Conservation (phyloP, 2,113 vertebrate genomes). For the Pollimyrus isidori region DNA sequence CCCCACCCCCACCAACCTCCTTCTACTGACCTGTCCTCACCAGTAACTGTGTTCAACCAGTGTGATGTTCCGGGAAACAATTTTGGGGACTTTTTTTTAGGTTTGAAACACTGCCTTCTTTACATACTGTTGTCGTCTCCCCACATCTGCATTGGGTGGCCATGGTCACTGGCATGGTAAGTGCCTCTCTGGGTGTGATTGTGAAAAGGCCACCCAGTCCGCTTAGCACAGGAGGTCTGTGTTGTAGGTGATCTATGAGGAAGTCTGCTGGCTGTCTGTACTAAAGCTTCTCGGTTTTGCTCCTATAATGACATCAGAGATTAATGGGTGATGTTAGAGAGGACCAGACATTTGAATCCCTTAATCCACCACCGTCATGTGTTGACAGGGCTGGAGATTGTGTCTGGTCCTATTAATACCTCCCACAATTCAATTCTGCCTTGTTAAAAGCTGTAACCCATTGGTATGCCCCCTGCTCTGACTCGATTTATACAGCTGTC, state of each 20-base stretch:
- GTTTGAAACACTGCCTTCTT: background rate
- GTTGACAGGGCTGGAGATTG: background rate
- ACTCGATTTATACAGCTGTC: background rate
- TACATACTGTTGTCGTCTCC: background rate
- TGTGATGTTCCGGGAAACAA: background rate
- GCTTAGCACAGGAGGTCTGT: background rate
- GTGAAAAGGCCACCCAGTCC: background rate
- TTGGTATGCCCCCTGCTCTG: background rate
- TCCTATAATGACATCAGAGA: slow-evolving; percentile 2
- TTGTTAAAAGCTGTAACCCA: slow-evolving; percentile 4
- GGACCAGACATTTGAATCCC: background rate
- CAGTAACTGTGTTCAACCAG: background rate
- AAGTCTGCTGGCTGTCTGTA: background rate
- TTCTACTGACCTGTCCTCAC: background rate
- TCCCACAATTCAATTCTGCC: slow-evolving; percentile 1
- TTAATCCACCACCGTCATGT: background rate
- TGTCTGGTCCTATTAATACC: background rate
- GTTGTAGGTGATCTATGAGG: too few species aligned
- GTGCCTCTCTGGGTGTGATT: background rate
- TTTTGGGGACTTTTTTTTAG: background rate
- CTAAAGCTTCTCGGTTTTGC: background rate
- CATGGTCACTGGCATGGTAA: background rate
- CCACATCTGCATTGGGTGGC: background rate
- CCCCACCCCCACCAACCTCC: background rate
- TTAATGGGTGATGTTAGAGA: slow-evolving; percentile 1